Evolutionary conservation across 2,888 invertebrate genomes (phyloP).

Genomic region (Lymantria monacha): DNA sequence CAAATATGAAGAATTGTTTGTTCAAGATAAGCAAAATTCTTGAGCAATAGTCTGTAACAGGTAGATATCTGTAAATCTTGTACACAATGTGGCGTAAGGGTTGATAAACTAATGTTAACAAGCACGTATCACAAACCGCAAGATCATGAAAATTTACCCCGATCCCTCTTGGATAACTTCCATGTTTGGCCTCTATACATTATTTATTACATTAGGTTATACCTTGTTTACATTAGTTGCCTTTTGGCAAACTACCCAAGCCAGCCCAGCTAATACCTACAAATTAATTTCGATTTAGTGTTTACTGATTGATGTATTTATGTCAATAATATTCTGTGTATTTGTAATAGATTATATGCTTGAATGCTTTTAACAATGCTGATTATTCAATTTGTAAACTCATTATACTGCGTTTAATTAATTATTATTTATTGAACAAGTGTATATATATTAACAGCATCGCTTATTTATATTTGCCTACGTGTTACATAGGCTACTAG

Average conservation of each 20-base stretch:
- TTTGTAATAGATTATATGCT: conserved; percentile 23
- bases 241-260: conserved; percentile 59
- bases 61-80: conserved; percentile 58
- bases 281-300: conserved; percentile 56
- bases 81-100: conserved; percentile 62
- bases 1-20: conserved; percentile 13
- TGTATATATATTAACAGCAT: too few species aligned
- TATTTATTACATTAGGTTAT: conserved; percentile 74
- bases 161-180: conserved; percentile 74
- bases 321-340: conserved; percentile 35
- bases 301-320: conserved; percentile 42
- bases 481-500: too few species aligned
- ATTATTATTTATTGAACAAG: too few species aligned
- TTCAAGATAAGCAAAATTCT: conserved; percentile 37
- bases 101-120: conserved; percentile 78
- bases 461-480: too few species aligned
- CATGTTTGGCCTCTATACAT: conserved; percentile 73
- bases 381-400: neutral
- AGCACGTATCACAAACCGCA: conserved; percentile 75
- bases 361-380: conserved; percentile 17
- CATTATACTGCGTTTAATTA: too few species aligned
- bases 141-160: conserved; percentile 76
- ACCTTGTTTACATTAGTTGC: conserved; percentile 68
- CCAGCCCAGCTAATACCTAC: conserved; percentile 49
- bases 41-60: conserved; percentile 44